Evolutionary conservation across 2,797 vertebrate genomes (phyloP), one percentile per base, ranked within the genome.

Genomic region (Heliangelus exortis): DNA sequence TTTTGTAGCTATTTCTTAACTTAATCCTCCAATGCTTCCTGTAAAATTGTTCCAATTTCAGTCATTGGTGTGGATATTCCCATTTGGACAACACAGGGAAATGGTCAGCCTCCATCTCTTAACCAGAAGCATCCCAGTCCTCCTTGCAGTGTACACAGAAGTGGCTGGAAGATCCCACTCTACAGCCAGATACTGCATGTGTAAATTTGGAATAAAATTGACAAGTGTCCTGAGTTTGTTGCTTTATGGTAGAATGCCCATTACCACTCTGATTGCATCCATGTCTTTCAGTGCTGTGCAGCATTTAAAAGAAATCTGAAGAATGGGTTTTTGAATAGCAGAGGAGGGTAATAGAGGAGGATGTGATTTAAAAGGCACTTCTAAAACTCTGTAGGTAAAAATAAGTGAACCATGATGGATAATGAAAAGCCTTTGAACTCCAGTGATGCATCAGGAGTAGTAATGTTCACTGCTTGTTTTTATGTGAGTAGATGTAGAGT

Each of bases 381-480:
- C 21, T 77, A 59, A 93, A 94, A 84, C 74, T 59, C 31, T 53
- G 31, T 79, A 67, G 78, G 87, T 92, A 87, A 95, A 95, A 95
- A 69, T 59, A 80, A 95, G 72, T 72, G 78, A 94, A 92, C 79
- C 91, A 55, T 63, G 31, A 61, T 66, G 25, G 61, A 74, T 82
- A 89, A 66, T 91, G 80, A 94, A 94, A 94, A 91, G 55, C 51
- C 41, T 93, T 89, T 94, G 83, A 95, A 88, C 26, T 89, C 29
- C 29, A 78, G 78, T 68, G 71, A 51, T 61, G 85, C 74, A 79
- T 88, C 6, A 25, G 43, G 80, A 90, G 33, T 65, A 58, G 26
- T 88, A 92, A 84, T 82, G 65, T 79, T 95, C 53, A 65, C 41
- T 73, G 50, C 77, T 95, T 92, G 85, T 93, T 95, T 92, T 86